Evolutionary conservation across 1,140 invertebrate genomes (phyloP), one percentile per base, ranked within the genome.

Genomic region (Drosophila setifemur): DNA sequence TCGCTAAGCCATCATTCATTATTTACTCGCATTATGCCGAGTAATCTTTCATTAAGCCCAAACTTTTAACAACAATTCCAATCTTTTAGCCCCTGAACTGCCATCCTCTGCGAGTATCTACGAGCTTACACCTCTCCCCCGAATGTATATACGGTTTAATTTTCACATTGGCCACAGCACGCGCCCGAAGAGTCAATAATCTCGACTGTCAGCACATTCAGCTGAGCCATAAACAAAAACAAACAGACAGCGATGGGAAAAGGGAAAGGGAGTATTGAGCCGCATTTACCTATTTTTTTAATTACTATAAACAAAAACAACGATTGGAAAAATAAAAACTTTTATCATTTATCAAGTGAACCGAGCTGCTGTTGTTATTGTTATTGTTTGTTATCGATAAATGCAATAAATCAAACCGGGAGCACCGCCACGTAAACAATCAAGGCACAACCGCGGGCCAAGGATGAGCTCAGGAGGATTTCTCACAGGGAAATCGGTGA

Each of bases 321-420:
- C 11, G 33, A 29, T 12, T 2, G 42, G 5, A 55, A 55, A 69
- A 57, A 69, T 63, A 57, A 68, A 76, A 83, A 83, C 73, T 83
- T 83, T 85, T 58, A 63, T 83, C 78, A 83, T 83, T 83, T 78
- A 85, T 83, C 78, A 83, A 83, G 39, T 23, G 40, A 52, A 25
- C 40, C 28, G 39, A 37, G 25, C 19, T 11, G 29, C 6, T 45
- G 16, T 64, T 39, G 25, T 8, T 14, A 43, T 71, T 71, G 33
- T 71, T 69, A 47, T 50, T 68, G 50, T 49, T 45, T 39, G 23
- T 23, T 26, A 54, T 47, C 75, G 63, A 83, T 70, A 77, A 82
- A 53, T 66, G 61, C 68, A 78, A 82, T 82, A 83, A 82, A 82
- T 82, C 78, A 85, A 82, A 78, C 67, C 31, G 48, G 58, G 44